Conservation (phyloP, 2,113 vertebrate species). For the Holacanthus passer region DNA sequence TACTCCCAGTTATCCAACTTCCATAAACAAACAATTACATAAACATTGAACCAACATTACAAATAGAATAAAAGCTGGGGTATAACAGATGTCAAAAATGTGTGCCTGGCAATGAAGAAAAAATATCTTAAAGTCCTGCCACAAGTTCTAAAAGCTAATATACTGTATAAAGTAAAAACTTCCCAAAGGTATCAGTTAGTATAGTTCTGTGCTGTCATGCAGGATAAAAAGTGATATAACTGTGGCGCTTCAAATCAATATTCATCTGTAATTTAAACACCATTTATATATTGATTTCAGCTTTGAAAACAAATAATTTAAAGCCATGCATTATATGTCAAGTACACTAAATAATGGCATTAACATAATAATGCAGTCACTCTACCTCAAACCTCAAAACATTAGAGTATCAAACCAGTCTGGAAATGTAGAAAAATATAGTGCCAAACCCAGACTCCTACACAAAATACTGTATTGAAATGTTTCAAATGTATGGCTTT, state of each 20-base stretch:
- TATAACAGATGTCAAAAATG: conserved; percentile 9
- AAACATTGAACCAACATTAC: conserved; percentile 17
- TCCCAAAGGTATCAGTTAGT: not conserved
- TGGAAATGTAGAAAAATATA: conserved; percentile 34
- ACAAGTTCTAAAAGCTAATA: conserved; percentile 34
- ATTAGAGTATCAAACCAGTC: conserved; percentile 4
- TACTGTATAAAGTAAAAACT: conserved; percentile 28
- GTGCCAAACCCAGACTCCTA: not conserved
- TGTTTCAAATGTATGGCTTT: conserved; percentile 74
- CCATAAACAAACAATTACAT: conserved; percentile 6
- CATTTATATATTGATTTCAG: conserved; percentile 21
- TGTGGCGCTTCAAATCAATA: conserved; percentile 23
- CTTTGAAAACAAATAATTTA: conserved; percentile 38
- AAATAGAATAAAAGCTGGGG: conserved; percentile 24
- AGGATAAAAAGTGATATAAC: conserved; percentile 48
- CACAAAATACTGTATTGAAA: conserved; percentile 63
- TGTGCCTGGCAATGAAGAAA: not conserved
- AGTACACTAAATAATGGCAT: conserved; percentile 14
- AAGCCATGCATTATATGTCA: conserved; percentile 44
- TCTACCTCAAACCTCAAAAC: not conserved
- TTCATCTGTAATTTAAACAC: conserved; percentile 14
- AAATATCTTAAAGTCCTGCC: not conserved
- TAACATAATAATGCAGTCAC: conserved; percentile 4
- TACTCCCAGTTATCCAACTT: not conserved
- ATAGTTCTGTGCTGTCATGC: conserved; percentile 35